Conservation (phyloP, 2,113 vertebrate genomes). For the Donacobius atricapilla region DNA sequence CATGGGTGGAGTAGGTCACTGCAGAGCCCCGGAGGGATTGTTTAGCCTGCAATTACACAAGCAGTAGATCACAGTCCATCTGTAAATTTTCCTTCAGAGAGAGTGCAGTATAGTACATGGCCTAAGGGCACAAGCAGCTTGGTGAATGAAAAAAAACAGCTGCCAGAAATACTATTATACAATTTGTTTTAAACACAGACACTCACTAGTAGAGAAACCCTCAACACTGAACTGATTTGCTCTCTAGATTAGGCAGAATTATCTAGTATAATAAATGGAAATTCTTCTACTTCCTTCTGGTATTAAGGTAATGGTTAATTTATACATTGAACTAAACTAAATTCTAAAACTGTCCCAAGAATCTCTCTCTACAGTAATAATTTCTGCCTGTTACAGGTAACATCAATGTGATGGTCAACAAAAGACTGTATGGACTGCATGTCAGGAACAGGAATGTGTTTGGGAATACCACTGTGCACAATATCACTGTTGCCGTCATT, state of each 20-base stretch:
- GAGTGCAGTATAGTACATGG: background rate
- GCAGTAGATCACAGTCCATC: background rate
- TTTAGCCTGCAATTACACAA: background rate
- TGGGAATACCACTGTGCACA: background rate
- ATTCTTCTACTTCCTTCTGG: background rate
- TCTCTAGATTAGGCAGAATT: background rate
- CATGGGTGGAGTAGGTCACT: background rate
- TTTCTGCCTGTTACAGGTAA: slow-evolving; percentile 68
- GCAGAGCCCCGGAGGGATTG: background rate
- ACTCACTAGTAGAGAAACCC: background rate
- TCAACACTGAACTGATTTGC: background rate
- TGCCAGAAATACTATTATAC: background rate
- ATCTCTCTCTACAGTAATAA: background rate
- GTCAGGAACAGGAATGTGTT: slow-evolving; percentile 67
- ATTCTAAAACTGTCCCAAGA: background rate
- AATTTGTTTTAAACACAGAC: background rate
- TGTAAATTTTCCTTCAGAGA: background rate
- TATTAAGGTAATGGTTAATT: background rate
- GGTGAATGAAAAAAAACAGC: background rate
- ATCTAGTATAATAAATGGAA: background rate
- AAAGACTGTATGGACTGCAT: slow-evolving; percentile 67
- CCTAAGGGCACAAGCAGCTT: background rate
- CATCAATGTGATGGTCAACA: slow-evolving; percentile 70
- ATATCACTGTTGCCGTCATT: background rate
- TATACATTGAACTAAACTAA: background rate